phyloP scores from a whole-genome alignment of 1,140 invertebrate species.

The Drosophila nigromelanica region DNA sequence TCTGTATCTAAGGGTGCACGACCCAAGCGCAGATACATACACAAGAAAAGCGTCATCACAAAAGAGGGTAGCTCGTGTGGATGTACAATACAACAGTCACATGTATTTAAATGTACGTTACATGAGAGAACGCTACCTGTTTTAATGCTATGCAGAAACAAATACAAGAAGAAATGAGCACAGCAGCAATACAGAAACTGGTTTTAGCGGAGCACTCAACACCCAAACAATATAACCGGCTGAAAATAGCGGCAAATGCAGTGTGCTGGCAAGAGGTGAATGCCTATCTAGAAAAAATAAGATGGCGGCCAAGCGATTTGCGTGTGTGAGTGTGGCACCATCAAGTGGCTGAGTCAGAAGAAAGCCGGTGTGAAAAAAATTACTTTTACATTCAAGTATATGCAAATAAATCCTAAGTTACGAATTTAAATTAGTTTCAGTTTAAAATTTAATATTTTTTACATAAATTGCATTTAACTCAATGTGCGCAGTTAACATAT shows the following conservation, averaged over 20 bases:
- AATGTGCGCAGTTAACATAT: not conserved
- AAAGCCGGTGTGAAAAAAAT: conserved; percentile 49
- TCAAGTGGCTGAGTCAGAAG: conserved; percentile 48
- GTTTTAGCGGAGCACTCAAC: conserved; percentile 28
- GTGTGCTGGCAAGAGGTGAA: conserved; percentile 24
- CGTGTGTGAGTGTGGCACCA: conserved; percentile 22
- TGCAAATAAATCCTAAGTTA: no score
- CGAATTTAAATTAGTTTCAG: no score
- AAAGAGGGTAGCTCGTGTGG: conserved; percentile 14
- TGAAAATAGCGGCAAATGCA: conserved; percentile 30
- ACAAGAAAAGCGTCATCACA: conserved; percentile 19
- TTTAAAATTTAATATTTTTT: no score
- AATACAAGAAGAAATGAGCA: conserved; percentile 33
- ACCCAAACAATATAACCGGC: conserved; percentile 24
- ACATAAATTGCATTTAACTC: no score
- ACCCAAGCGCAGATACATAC: conserved; percentile 58
- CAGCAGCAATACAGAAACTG: conserved; percentile 44
- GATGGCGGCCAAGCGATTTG: conserved; percentile 46
- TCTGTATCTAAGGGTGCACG: conserved; percentile 12
- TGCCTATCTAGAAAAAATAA: conserved; percentile 50
- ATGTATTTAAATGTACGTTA: not conserved
- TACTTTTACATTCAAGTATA: not conserved
- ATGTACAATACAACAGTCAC: not conserved
- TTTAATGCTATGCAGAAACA: conserved; percentile 16
- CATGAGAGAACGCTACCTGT: conserved; percentile 29